Percentiles rank a stretch among this genome's conserved stretches.
These are phyloP conservation scores for Hippolais icterina DNA, from an alignment of 2,113 vertebrate species.

Conservation along the genomic window DNA sequence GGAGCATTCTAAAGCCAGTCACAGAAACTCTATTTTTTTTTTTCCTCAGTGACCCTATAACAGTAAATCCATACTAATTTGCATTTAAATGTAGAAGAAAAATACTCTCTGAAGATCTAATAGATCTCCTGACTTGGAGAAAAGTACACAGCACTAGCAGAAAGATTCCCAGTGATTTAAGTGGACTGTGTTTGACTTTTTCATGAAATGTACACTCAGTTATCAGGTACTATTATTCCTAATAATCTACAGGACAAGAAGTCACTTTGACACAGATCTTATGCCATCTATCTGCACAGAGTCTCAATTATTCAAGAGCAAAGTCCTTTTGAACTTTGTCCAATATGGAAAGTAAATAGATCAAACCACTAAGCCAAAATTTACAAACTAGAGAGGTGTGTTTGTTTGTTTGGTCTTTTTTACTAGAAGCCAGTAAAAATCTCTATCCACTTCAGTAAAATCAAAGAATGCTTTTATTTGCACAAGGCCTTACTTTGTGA, in stretches of 20 bases:
- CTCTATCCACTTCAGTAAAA: background rate
- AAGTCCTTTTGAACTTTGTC: background rate
- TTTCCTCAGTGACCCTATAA: background rate
- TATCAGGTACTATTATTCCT: background rate
- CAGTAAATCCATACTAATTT: background rate
- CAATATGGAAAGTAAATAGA: background rate
- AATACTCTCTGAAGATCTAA: background rate
- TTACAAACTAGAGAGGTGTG: background rate
- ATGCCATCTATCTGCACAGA: background rate
- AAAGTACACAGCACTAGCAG: background rate
- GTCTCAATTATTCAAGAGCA: background rate
- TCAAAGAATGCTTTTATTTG: background rate
- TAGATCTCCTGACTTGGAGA: background rate
- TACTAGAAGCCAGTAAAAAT: background rate
- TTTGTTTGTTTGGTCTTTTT: rapidly evolving
- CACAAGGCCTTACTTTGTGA: background rate
- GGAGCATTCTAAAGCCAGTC: background rate
- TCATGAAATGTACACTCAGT: background rate
- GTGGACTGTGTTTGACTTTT: background rate
- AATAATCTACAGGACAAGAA: background rate
- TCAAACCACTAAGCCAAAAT: background rate
- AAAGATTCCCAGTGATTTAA: background rate
- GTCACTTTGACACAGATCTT: background rate
- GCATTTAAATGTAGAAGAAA: background rate
- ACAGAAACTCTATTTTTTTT: background rate